Conservation (phyloP, 2,888 invertebrate species). For the Netelia inedita region DNA sequence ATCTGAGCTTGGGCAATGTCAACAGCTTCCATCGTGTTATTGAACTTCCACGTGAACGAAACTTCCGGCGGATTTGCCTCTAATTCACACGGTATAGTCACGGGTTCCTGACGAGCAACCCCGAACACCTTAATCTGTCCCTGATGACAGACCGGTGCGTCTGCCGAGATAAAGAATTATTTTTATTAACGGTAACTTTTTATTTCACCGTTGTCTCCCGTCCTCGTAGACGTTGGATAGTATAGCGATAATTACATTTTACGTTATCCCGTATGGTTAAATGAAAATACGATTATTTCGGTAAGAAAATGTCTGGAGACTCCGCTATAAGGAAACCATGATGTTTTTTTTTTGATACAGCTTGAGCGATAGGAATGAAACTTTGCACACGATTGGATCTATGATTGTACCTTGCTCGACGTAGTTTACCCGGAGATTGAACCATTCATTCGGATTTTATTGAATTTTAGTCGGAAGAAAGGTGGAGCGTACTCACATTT, state of each 20-base stretch:
- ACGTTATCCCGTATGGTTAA: too few relatives aligned
- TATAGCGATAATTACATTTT: too few relatives aligned
- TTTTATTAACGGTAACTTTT: not conserved
- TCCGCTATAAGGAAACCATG: too few relatives aligned
- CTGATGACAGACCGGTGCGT: slow-evolving; percentile 90
- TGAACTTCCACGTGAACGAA: slow-evolving; percentile 91
- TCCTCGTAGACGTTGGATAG: not conserved
- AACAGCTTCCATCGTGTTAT: slow-evolving; percentile 90
- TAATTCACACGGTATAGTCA: slow-evolving; percentile 90
- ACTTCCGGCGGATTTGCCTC: slow-evolving; percentile 92
- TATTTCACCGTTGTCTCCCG: not conserved
- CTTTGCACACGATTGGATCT: too few relatives aligned
- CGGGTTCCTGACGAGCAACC: slow-evolving; percentile 90
- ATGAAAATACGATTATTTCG: not conserved
- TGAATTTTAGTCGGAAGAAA: too few relatives aligned
- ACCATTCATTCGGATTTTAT: too few relatives aligned
- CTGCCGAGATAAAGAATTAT: slow-evolving; percentile 83
- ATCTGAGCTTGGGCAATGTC: slow-evolving; percentile 89
- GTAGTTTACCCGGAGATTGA: too few relatives aligned
- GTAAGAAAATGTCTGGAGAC: too few relatives aligned
- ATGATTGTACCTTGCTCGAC: too few relatives aligned
- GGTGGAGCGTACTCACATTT: slow-evolving; percentile 89
- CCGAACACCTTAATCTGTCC: slow-evolving; percentile 90
- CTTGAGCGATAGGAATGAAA: too few relatives aligned
- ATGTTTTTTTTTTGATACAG: too few relatives aligned